These are phyloP conservation scores for Micromesistius poutassou DNA, from an alignment of 2,797 vertebrate species.

Conservation along the genomic window DNA sequence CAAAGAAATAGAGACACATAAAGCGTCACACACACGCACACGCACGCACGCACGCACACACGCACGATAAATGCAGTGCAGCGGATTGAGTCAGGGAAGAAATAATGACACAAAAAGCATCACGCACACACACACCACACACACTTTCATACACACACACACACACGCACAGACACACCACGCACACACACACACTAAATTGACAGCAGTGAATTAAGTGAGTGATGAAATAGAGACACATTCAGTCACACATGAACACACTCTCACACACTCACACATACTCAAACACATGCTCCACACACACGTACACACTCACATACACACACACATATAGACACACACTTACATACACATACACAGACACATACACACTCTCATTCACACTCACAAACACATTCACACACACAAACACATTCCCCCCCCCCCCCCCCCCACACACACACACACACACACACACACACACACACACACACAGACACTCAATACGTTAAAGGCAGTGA, in stretches of 20 bases:
- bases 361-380: no score
- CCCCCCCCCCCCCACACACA: background rate
- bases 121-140: background rate
- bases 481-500: background rate
- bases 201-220: no score
- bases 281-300: no score
- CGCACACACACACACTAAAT: background rate
- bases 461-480: conserved; percentile 3
- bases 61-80: background rate
- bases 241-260: no score
- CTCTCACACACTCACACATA: no score
- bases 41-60: background rate
- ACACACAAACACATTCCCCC: background rate
- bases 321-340: no score
- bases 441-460: background rate
- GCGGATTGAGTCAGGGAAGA: no score
- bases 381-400: no score
- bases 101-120: no score
- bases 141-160: background rate
- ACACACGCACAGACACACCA: background rate
- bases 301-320: no score
- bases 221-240: no score
- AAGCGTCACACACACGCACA: background rate
- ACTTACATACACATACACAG: no score
- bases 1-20: background rate